A percentile compares a stretch with the other conserved stretches of the same genome.
These are phyloP conservation scores for Agriotes lineatus DNA, from an alignment of 2,888 invertebrate species.

Conservation along the genomic window DNA sequence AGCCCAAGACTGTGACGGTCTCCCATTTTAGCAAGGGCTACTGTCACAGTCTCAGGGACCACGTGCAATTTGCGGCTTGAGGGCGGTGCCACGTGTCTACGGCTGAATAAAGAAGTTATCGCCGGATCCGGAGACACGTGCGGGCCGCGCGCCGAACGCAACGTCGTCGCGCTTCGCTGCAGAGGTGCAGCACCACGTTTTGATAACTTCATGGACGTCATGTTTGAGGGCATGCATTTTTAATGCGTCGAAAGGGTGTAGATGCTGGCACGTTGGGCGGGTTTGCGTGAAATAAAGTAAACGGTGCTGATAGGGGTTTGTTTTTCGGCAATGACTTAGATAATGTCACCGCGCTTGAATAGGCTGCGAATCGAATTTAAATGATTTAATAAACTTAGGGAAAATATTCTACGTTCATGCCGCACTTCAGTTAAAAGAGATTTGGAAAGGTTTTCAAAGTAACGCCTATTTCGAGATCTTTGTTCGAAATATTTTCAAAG, in stretches of 20 bases:
- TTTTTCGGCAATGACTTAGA: conserved; percentile 19
- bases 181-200: conserved; percentile 53
- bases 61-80: conserved; percentile 65
- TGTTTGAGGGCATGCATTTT: conserved; percentile 38
- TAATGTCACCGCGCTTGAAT: no score
- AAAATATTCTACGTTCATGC: no score
- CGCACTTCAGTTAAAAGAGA: no score
- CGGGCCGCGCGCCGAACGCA: conserved; percentile 54
- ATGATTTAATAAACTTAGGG: no score
- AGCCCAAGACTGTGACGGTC: conserved; percentile 56
- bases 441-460: no score
- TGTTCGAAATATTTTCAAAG: no score
- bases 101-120: conserved; percentile 64
- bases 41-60: conserved; percentile 57
- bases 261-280: neutral
- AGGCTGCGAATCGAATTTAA: no score
- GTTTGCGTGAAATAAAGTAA: conserved; percentile 5
- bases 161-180: conserved; percentile 63
- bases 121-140: conserved; percentile 62
- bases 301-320: neutral
- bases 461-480: no score
- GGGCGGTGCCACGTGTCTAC: conserved; percentile 66
- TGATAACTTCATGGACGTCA: conserved; percentile 42
- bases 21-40: neutral
- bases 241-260: conserved; percentile 21